Evolutionary conservation across 2,113 vertebrate genomes (phyloP), one percentile per base, ranked within the genome.

Genomic region (Pomatorhinus ruficollis): DNA sequence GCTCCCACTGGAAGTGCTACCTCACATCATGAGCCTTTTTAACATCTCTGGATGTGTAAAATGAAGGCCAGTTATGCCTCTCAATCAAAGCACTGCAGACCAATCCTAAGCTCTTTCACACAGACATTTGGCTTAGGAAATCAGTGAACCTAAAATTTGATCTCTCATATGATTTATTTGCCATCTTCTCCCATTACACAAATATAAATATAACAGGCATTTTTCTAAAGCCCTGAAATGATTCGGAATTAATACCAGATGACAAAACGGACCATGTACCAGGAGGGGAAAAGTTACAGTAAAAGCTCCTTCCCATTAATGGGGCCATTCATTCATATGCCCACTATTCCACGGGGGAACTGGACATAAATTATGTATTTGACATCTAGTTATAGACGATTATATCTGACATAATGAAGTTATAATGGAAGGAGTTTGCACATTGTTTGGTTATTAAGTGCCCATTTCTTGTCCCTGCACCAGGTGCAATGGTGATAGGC

Each of bases 361-460:
- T 86, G 89, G 95, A 90, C 95, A 98, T 99, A 98, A 99, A 98
- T 98, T 98, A 98, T 98, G 97, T 94, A 97, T 97, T 96, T 98
- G 98, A 98, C 98, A 98, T 98, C 97, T 95, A 96, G 97, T 98
- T 98, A 98, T 97, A 98, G 98, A 97, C 60, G 97, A 98, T 99
- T 98, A 98, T 97, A 98, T 99, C 98, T 98, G 98, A 98, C 98
- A 98, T 98, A 98, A 99, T 98, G 98, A 98, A 98, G 97, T 97
- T 97, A 96, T 98, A 98, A 99, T 99, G 98, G 98, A 99, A 98
- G 98, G 98, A 98, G 97, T 97, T 98, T 97, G 83, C 97, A 98
- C 98, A 98, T 98, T 98, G 98, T 98, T 98, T 98, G 98, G 98
- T 98, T 98, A 98, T 99, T 99, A 98, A 99, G 98, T 98, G 98